phyloP scores from a whole-genome alignment of 2,888 invertebrate species.

The Orthosia incerta region DNA sequence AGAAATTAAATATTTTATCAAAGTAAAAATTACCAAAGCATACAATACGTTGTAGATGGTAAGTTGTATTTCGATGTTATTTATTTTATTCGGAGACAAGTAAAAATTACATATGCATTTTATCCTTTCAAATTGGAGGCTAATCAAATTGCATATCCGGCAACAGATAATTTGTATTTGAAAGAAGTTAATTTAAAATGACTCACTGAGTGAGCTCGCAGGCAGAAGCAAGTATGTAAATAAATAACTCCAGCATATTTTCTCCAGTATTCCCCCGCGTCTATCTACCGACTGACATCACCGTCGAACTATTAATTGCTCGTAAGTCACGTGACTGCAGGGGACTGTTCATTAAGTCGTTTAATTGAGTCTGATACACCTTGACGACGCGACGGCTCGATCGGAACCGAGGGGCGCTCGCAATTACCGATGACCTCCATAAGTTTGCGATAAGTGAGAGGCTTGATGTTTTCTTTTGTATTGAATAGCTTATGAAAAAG shows the following conservation, averaged over 20 bases:
- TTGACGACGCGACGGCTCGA: conserved; percentile 44
- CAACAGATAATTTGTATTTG: too few species aligned
- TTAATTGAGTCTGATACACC: conserved; percentile 60
- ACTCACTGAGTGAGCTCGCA: not conserved
- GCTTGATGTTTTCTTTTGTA: not conserved
- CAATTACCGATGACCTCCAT: conserved; percentile 37
- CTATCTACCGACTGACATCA: conserved; percentile 19
- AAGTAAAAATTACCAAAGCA: too few species aligned
- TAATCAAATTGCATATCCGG: too few species aligned
- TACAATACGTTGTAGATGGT: too few species aligned
- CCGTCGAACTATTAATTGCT: conserved; percentile 44
- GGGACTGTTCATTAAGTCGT: conserved; percentile 45
- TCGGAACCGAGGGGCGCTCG: conserved; percentile 22
- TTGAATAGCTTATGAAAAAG: not conserved
- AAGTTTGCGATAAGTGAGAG: not conserved
- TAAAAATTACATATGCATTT: too few species aligned
- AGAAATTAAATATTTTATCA: too few species aligned
- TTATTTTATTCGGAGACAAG: too few species aligned
- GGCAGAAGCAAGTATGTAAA: not conserved
- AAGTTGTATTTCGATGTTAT: too few species aligned
- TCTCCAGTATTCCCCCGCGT: conserved; percentile 1
- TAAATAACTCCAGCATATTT: not conserved
- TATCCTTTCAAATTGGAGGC: too few species aligned
- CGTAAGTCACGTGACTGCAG: conserved; percentile 39
- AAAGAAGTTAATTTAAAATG: too few species aligned